phyloP scores from a whole-genome alignment of 2,113 vertebrate genomes.

The Sarotherodon lohbergeri region DNA sequence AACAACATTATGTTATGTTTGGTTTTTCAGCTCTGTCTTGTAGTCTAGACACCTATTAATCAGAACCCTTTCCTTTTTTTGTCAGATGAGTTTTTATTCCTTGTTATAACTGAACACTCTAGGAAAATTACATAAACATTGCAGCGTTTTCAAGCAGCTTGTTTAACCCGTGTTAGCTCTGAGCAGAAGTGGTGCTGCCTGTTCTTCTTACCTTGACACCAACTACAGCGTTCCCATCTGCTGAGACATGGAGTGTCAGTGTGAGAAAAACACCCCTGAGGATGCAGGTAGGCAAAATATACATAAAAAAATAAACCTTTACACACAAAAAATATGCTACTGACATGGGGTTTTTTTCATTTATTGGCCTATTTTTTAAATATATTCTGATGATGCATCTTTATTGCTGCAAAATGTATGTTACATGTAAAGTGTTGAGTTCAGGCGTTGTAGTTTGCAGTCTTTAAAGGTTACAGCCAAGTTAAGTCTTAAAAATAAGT shows the following conservation, averaged over 20 bases:
- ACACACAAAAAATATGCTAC: background rate
- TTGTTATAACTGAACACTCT: accelerated
- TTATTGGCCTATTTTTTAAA: background rate
- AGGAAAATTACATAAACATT: background rate
- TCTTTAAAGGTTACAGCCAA: background rate
- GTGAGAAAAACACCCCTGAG: slow-evolving; percentile 18
- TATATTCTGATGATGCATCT: background rate
- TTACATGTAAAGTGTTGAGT: background rate
- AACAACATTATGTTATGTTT: background rate
- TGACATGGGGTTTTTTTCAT: accelerated
- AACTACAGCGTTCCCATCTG: background rate
- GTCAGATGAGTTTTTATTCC: background rate
- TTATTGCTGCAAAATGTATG: background rate
- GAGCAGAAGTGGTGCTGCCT: background rate
- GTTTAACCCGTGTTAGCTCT: background rate
- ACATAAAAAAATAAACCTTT: accelerated
- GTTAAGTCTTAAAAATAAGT: background rate
- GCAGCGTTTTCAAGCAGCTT: background rate
- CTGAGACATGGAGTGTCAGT: slow-evolving; percentile 61
- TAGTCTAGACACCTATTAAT: background rate
- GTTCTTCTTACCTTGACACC: background rate
- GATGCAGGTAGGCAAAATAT: slow-evolving; percentile 28
- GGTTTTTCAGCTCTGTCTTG: background rate
- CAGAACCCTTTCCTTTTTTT: background rate
- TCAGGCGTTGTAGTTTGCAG: background rate